Evolutionary conservation across 23 tunicate species (phyloP), one percentile per base, ranked within the genome.

Genomic region (Halocynthia aurantium): DNA sequence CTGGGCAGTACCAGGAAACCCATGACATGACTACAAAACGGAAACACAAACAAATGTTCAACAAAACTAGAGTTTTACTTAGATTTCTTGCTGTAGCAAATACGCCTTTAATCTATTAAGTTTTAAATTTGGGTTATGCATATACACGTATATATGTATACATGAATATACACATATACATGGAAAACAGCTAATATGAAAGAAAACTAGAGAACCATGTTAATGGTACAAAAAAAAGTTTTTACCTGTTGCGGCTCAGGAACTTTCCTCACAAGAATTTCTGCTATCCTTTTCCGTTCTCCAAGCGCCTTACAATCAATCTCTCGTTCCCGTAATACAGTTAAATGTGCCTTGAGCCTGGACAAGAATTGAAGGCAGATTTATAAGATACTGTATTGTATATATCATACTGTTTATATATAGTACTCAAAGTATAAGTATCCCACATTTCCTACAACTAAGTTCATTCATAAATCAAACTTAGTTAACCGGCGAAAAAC

Each of bases 171-270:
- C 44, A 31, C 44, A 31, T 31, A 31, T 31, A 31, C 44, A 22
- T 13, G 4, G 40, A 1, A 61, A 2, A 5, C 74, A 18, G 67
- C 73, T 5, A 61, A 18, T 10, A 72, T 51, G 17, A 15, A 12
- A 60, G 22, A 58, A 76, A 10, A 58, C 15, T 31, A 31, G 4
- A 31, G 44, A 31, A 31, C 44, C 2, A 31, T 31, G 44, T 1
- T 31, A 31, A 31, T 31, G 44, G 4, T 31, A 31, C 44, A 31
- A 31, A 31, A 31, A 31, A 31, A 31, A 31, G 44, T 31, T n/a
- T 18, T 15, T 17, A 92, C 98, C 92, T 92, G 98, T 62, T 92
- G 92, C 53, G 81, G 82, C 62, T 92, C 98, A 40, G 88, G 98
- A 9, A 92, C 98, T 79, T 74, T 82, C 55, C 98, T 65, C 6